Percentiles rank a stretch among this genome's conserved stretches.
Evolutionary conservation across 2,113 vertebrate species (phyloP).

Genomic region (Caranx ignobilis): DNA sequence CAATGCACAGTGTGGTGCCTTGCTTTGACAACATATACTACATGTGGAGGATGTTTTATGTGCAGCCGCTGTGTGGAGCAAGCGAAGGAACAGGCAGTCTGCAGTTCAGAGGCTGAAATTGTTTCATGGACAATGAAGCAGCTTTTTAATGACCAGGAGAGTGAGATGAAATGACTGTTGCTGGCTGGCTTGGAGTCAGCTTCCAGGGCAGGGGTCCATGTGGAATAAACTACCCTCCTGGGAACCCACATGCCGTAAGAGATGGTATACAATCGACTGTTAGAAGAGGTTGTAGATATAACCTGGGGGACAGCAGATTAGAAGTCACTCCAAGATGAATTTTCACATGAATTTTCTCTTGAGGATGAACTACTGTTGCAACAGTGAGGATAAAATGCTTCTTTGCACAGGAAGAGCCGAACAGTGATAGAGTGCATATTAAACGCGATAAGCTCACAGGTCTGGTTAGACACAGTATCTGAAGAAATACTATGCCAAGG

Average conservation of each 20-base stretch:
- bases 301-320: conserved; percentile 36
- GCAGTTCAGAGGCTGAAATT: conserved; percentile 49
- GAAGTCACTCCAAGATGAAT: conserved; percentile 38
- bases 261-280: conserved; percentile 13
- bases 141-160: conserved; percentile 59
- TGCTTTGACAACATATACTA: conserved; percentile 37
- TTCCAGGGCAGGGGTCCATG: conserved; percentile 46
- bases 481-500: conserved; percentile 4
- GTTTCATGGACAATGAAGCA: conserved; percentile 72
- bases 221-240: conserved; percentile 58
- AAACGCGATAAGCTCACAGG: conserved; percentile 40
- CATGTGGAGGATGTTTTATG: conserved; percentile 31
- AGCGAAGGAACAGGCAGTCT: conserved; percentile 27
- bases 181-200: conserved; percentile 22
- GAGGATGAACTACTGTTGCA: conserved; percentile 20
- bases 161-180: conserved; percentile 48
- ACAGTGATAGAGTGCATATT: conserved; percentile 34
- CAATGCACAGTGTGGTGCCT: conserved; percentile 17
- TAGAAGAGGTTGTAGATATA: conserved; percentile 39
- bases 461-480: conserved; percentile 11
- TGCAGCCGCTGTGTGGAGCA: conserved; percentile 5
- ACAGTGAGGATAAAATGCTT: conserved; percentile 38
- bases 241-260: conserved; percentile 27
- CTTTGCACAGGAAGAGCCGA: conserved; percentile 13
- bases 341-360: conserved; percentile 36